phyloP scores from a whole-genome alignment of 2,113 vertebrate species.

The Callopanchax toddi region DNA sequence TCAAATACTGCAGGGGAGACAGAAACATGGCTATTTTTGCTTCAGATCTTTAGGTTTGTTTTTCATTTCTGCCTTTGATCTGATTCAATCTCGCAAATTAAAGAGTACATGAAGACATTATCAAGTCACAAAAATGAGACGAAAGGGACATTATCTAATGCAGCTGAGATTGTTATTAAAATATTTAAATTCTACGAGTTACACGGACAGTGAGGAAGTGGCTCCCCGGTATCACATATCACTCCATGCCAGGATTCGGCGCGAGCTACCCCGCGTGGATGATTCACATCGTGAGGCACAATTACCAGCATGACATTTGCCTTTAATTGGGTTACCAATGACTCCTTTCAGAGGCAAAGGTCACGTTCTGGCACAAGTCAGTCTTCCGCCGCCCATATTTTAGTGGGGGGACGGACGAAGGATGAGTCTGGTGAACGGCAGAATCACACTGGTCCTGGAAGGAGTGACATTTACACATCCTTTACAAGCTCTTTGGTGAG shows the following conservation, averaged over 20 bases:
- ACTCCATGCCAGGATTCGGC: slow-evolving; percentile 29
- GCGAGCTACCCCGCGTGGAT: slow-evolving; percentile 43
- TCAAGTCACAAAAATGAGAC: too few species aligned
- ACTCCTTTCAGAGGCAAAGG: slow-evolving; percentile 79
- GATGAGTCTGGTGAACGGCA: slow-evolving; percentile 26
- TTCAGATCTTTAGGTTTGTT: not conserved
- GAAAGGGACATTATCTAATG: too few species aligned
- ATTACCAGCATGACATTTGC: slow-evolving; percentile 83
- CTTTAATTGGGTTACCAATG: slow-evolving; percentile 82
- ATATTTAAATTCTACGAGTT: too few species aligned
- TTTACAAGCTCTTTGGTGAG: slow-evolving; percentile 42
- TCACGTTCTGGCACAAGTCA: slow-evolving; percentile 75
- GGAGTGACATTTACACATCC: slow-evolving; percentile 50
- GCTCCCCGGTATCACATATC: slow-evolving; percentile 66
- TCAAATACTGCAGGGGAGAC: slow-evolving; percentile 1
- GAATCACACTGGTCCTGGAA: slow-evolving; percentile 22
- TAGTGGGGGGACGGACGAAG: slow-evolving; percentile 44
- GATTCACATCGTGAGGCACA: slow-evolving; percentile 74
- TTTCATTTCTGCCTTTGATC: not conserved
- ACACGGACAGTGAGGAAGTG: not conserved
- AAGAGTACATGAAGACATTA: not conserved
- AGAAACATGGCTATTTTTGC: not conserved
- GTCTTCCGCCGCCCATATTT: slow-evolving; percentile 52
- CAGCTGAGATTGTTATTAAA: too few species aligned
- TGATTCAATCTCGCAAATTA: not conserved